Evolutionary conservation across 2,797 vertebrate genomes (phyloP).

Genomic region (Gymnodraco acuticeps): DNA sequence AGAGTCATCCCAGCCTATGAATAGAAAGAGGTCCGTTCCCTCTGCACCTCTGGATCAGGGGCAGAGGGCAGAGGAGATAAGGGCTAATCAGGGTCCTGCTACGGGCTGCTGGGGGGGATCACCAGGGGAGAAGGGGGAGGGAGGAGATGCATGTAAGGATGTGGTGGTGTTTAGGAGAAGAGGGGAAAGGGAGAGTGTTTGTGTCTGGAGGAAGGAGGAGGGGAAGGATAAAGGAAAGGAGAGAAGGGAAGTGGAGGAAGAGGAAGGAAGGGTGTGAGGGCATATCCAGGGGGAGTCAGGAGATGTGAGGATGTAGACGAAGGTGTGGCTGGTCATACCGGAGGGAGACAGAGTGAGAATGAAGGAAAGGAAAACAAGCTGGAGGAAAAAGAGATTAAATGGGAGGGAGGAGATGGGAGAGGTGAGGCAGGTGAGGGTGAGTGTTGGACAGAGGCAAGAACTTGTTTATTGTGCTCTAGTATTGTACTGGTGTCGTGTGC

Average conservation of each 20-base stretch:
- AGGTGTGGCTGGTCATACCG: conserved; percentile 46
- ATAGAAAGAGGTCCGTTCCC: conserved; percentile 62
- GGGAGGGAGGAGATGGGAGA: not conserved
- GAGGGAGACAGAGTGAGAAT: conserved; percentile 44
- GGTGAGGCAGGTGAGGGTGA: not conserved
- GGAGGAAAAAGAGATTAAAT: not conserved
- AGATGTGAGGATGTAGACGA: conserved; percentile 26
- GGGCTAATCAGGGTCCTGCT: conserved; percentile 62
- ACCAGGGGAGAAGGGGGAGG: conserved; percentile 28
- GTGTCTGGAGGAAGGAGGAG: conserved; percentile 12
- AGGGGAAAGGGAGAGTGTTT: conserved; percentile 9
- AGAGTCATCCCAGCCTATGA: conserved; percentile 66
- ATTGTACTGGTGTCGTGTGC: too few relatives aligned
- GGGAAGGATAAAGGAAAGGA: not conserved
- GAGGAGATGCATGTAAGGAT: conserved; percentile 27
- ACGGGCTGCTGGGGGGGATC: conserved; percentile 44
- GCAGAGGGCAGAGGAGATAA: conserved; percentile 56
- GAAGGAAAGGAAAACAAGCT: conserved; percentile 45
- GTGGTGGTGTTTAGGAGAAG: conserved; percentile 2
- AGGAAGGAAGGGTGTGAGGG: conserved; percentile 2
- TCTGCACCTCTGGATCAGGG: conserved; percentile 47
- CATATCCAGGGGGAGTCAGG: conserved; percentile 39
- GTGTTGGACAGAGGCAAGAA: not conserved
- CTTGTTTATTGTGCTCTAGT: not conserved
- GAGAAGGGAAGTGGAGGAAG: not conserved